Evolutionary conservation across 2,888 invertebrate genomes (phyloP).

Genomic region (Eulithis testata): DNA sequence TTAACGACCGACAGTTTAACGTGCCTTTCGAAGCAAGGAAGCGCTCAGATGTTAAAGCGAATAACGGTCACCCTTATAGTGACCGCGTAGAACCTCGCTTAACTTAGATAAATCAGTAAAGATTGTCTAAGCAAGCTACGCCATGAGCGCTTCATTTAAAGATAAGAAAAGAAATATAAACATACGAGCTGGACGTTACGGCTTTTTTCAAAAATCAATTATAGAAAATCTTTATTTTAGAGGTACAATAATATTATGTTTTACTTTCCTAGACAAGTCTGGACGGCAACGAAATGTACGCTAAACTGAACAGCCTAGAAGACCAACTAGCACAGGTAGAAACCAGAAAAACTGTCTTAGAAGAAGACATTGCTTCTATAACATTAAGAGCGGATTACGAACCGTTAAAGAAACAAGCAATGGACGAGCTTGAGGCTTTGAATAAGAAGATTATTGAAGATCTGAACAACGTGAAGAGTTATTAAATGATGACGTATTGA

Average conservation of each 20-base stretch:
- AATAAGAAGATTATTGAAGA: conserved; percentile 83
- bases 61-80: too few relatives aligned
- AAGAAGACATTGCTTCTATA: conserved; percentile 88
- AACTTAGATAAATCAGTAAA: too few relatives aligned
- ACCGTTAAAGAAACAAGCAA: conserved; percentile 85
- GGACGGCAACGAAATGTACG: conserved; percentile 89
- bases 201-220: too few relatives aligned
- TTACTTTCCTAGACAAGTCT: conserved; percentile 79
- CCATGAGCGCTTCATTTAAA: too few relatives aligned
- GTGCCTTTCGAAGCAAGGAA: too few relatives aligned
- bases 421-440: conserved; percentile 81
- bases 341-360: conserved; percentile 87
- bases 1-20: too few relatives aligned
- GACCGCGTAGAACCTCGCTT: too few relatives aligned
- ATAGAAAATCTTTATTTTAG: too few relatives aligned
- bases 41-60: too few relatives aligned
- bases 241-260: background rate
- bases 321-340: conserved; percentile 88
- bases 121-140: too few relatives aligned
- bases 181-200: too few relatives aligned
- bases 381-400: conserved; percentile 88
- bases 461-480: conserved; percentile 66
- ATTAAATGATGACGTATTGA: conserved; percentile 44
- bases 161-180: too few relatives aligned
- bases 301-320: conserved; percentile 88